A percentile compares a stretch with the other conserved stretches of the same genome.
These are phyloP conservation scores for Porphyrio hochstetteri DNA, from an alignment of 2,113 vertebrate genomes.

Conservation along the genomic window DNA sequence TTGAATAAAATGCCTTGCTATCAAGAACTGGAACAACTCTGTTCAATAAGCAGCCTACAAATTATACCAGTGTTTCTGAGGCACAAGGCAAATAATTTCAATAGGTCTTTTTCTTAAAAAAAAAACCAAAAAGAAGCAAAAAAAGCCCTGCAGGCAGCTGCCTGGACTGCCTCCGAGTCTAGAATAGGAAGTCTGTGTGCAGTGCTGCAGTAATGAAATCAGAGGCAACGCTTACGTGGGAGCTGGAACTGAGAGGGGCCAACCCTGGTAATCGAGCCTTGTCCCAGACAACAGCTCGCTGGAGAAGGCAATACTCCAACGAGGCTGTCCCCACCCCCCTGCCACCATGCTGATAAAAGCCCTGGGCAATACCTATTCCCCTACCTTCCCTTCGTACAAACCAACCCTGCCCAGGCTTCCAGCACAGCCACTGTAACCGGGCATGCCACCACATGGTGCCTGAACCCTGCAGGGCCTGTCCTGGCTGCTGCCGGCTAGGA, in stretches of 20 bases:
- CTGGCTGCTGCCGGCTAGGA: too few species aligned
- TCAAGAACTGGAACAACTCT: background rate
- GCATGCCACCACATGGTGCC: background rate
- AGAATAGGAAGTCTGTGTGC: background rate
- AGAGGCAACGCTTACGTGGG: background rate
- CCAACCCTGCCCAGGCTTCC: accelerated
- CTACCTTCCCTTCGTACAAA: background rate
- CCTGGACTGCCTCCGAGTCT: background rate
- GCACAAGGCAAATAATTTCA: background rate
- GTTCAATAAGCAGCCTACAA: background rate
- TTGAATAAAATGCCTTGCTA: background rate
- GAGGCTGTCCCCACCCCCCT: too few species aligned
- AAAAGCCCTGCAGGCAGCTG: background rate
- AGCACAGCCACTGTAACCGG: accelerated
- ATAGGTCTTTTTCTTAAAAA: background rate
- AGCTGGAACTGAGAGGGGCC: background rate
- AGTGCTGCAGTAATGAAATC: background rate
- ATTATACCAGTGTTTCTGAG: background rate
- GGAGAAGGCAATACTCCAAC: background rate
- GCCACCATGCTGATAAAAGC: background rate
- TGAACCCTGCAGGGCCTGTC: background rate
- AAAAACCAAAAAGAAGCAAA: background rate
- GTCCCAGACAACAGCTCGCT: accelerated
- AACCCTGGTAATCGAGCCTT: background rate
- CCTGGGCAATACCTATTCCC: background rate